phyloP scores from a whole-genome alignment of 30 jellyfish, hydroid and myxozoan genomes.

The Pelagia noctiluca region DNA sequence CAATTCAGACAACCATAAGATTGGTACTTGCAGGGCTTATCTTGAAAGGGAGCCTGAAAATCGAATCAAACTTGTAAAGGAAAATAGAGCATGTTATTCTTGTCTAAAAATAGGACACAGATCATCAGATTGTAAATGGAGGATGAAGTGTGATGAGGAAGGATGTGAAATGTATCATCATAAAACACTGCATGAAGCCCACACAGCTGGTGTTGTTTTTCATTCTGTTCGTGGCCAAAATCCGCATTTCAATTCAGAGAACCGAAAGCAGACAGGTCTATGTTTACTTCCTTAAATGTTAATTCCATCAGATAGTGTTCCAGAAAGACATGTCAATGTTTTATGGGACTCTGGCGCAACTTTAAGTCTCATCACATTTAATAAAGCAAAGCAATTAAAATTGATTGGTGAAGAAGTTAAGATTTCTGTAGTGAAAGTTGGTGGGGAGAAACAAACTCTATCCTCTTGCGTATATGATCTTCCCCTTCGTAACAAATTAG shows the following conservation, averaged over 20 bases:
- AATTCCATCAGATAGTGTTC: neutral
- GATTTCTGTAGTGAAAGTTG: neutral
- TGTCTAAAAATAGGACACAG: slow-evolving; percentile 15
- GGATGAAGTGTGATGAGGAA: neutral
- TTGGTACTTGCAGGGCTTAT: neutral
- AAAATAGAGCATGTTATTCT: slow-evolving; percentile 15
- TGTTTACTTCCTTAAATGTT: neutral
- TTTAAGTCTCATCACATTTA: neutral
- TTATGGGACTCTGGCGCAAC: slow-evolving; percentile 8
- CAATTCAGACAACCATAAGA: neutral
- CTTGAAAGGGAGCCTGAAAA: slow-evolving; percentile 3
- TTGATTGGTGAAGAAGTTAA: neutral
- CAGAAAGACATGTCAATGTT: neutral
- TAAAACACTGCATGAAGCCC: slow-evolving; percentile 9
- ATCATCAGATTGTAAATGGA: neutral
- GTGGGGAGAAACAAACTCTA: neutral
- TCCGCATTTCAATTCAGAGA: too few relatives aligned
- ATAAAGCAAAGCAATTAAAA: neutral
- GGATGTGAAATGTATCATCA: slow-evolving; percentile 6
- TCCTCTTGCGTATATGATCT: neutral
- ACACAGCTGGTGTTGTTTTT: neutral
- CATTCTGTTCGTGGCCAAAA: neutral
- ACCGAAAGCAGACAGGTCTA: too few relatives aligned
- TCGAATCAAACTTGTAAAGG: neutral
- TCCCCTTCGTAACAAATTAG: neutral